These are phyloP conservation scores for Limnephilus lunatus DNA, from an alignment of 2,888 invertebrate species.

Conservation along the genomic window DNA sequence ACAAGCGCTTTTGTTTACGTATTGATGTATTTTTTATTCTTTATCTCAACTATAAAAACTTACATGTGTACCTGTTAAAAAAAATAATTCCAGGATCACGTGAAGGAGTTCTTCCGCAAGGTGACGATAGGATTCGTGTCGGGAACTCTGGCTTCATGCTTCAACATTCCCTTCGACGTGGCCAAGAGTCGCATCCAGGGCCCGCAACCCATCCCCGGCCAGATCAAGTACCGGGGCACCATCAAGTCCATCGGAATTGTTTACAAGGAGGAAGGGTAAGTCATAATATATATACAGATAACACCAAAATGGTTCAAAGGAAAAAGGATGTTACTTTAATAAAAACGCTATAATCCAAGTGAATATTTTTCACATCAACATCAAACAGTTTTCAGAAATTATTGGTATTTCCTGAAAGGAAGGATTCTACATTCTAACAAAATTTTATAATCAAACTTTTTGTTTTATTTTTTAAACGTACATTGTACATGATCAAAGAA, in stretches of 20 bases:
- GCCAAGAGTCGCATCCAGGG: slow-evolving; percentile 97
- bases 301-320: too few relatives aligned
- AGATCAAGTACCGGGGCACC: slow-evolving; percentile 88
- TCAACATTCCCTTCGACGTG: slow-evolving; percentile 97
- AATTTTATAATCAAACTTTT: too few relatives aligned
- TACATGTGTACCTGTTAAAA: neutral
- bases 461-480: too few relatives aligned
- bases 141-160: slow-evolving; percentile 90
- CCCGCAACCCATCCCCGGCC: slow-evolving; percentile 85
- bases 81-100: slow-evolving; percentile 78
- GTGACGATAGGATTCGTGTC: slow-evolving; percentile 91
- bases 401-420: too few relatives aligned
- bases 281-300: slow-evolving; percentile 39
- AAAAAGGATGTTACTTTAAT: too few relatives aligned
- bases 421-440: too few relatives aligned
- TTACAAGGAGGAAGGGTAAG: slow-evolving; percentile 93
- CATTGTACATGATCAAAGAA: too few relatives aligned
- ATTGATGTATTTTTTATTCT: neutral
- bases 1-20: neutral
- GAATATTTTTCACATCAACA: too few relatives aligned
- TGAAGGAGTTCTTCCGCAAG: slow-evolving; percentile 85
- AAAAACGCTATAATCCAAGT: too few relatives aligned
- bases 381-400: too few relatives aligned
- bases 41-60: neutral
- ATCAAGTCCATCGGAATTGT: slow-evolving; percentile 84